Evolutionary conservation across 2,113 vertebrate genomes (phyloP).

Genomic region (Formicarius rufipectus): DNA sequence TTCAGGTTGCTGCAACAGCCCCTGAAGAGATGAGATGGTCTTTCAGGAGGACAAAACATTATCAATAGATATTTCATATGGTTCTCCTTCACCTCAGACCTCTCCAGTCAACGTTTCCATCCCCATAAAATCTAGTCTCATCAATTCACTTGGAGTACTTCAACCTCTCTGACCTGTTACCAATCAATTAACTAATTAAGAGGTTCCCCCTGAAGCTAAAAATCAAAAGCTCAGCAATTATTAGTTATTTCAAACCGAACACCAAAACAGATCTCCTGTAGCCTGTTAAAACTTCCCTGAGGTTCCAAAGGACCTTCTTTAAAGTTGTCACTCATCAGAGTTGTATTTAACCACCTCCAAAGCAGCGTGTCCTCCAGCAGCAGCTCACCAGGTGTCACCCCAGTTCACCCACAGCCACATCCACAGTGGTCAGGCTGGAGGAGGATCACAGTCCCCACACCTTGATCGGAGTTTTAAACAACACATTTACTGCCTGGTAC

Average conservation of each 20-base stretch:
- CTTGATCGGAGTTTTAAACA: neutral
- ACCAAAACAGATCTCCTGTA: neutral
- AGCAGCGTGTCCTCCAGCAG: neutral
- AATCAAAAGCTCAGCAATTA: neutral
- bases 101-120: neutral
- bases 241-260: neutral
- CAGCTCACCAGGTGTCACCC: neutral
- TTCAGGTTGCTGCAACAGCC: neutral
- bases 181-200: neutral
- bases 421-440: neutral
- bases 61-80: neutral
- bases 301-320: neutral
- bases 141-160: neutral
- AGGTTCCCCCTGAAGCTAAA: neutral
- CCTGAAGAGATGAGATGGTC: neutral
- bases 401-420: rapidly evolving
- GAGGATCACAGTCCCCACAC: neutral
- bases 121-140: neutral
- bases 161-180: neutral
- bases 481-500: too few relatives aligned
- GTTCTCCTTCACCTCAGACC: neutral
- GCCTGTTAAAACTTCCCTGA: neutral
- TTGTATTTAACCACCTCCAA: neutral
- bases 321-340: neutral
- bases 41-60: neutral